Conservation (phyloP, 2,797 vertebrate species). For the Sebastes oblongus region DNA sequence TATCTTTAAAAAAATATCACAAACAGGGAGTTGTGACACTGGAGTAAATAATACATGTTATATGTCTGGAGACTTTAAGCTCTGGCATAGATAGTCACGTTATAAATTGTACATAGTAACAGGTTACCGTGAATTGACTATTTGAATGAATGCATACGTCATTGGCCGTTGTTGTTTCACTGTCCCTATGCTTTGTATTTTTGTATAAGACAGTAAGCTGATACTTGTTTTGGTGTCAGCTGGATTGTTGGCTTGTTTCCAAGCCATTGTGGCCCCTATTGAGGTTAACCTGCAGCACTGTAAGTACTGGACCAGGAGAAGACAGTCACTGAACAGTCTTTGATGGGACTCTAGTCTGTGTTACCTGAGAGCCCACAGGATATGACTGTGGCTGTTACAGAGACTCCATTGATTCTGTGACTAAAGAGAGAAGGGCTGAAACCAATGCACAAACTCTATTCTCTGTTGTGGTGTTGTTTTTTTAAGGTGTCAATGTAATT, state of each 20-base stretch:
- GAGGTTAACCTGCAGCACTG: constrained; percentile 44
- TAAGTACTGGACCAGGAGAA: constrained; percentile 31
- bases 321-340: constrained; percentile 14
- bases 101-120: constrained; percentile 42
- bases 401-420: constrained; percentile 40
- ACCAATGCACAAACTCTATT: constrained; percentile 39
- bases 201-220: constrained; percentile 19
- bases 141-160: constrained; percentile 33
- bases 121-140: background rate
- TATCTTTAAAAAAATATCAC: constrained; percentile 19
- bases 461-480: constrained; percentile 45
- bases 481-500: constrained; percentile 64
- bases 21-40: constrained; percentile 75
- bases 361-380: constrained; percentile 46
- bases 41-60: constrained; percentile 51
- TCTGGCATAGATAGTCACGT: background rate
- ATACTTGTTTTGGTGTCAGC: constrained; percentile 7
- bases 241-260: constrained; percentile 36
- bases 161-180: constrained; percentile 13
- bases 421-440: constrained; percentile 37
- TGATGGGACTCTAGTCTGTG: constrained; percentile 20
- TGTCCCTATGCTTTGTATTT: constrained; percentile 36
- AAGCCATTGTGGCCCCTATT: constrained; percentile 9
- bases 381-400: constrained; percentile 31
- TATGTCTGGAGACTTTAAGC: constrained; percentile 20